Percentiles rank a stretch among this genome's conserved stretches.
phyloP scores from a whole-genome alignment of 2,888 invertebrate species.

The Dexiosoma caninum region DNA sequence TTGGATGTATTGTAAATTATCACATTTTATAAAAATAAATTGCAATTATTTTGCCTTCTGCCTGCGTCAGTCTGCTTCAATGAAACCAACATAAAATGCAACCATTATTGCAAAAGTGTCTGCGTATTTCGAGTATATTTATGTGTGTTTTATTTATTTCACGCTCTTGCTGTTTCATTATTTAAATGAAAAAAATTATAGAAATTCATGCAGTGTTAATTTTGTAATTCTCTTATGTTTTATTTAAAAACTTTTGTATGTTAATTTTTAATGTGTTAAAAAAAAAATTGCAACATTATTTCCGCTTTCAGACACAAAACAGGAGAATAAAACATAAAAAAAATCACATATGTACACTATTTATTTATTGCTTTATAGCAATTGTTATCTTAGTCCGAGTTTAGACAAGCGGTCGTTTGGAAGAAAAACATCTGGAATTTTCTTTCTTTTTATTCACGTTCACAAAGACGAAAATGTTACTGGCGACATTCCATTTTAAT shows the following conservation, averaged over 20 bases:
- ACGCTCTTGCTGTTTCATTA: not conserved
- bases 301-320: not conserved
- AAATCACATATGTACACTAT: no score
- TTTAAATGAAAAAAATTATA: not conserved
- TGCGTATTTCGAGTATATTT: not conserved
- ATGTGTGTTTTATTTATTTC: not conserved
- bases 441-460: no score
- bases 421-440: no score
- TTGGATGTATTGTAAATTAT: not conserved
- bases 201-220: not conserved
- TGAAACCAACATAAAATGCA: not conserved
- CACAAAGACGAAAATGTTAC: no score
- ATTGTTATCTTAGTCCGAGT: no score
- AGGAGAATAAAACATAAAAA: no score
- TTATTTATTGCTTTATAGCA: no score
- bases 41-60: not conserved
- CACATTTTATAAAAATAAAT: not conserved
- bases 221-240: not conserved
- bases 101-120: conserved; percentile 1
- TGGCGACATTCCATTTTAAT: no score
- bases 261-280: not conserved
- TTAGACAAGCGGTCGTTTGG: no score
- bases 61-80: not conserved
- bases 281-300: conserved; percentile 22
- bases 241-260: conserved; percentile 3